phyloP scores from a whole-genome alignment of 2,797 vertebrate species.

The Coregonus suidteri region DNA sequence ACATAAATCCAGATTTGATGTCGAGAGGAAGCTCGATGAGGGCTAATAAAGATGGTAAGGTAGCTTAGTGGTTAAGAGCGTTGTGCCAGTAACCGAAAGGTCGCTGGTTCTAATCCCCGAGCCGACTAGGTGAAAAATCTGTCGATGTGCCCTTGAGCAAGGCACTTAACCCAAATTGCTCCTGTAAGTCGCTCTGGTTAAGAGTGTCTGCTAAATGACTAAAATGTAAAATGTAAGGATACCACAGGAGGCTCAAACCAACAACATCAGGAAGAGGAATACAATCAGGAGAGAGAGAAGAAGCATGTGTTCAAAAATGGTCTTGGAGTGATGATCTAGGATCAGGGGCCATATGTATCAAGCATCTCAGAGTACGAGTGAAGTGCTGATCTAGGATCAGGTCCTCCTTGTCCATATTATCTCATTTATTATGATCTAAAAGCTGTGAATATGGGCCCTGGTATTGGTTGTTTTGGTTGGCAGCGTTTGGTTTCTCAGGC shows the following conservation, averaged over 20 bases:
- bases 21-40: too few species aligned
- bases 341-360: background rate
- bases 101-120: too few species aligned
- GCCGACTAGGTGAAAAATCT: too few species aligned
- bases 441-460: too few species aligned
- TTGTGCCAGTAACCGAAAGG: too few species aligned
- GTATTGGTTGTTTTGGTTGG: background rate
- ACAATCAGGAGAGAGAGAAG: background rate
- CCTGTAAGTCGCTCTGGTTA: too few species aligned
- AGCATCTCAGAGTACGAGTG: background rate
- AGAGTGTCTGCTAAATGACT: too few species aligned
- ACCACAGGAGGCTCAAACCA: background rate
- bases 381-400: background rate
- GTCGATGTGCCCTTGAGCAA: too few species aligned
- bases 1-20: constrained; percentile 40
- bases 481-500: background rate
- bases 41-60: background rate
- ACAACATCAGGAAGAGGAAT: background rate
- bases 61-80: too few species aligned
- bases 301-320: background rate
- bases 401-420: background rate
- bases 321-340: background rate
- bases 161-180: too few species aligned
- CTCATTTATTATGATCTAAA: background rate
- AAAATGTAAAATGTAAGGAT: background rate